Base-by-base conservation (phyloP, 30 jellyfish, hydroid and myxozoan genomes). In the Catostylus mosaicus region DNA sequence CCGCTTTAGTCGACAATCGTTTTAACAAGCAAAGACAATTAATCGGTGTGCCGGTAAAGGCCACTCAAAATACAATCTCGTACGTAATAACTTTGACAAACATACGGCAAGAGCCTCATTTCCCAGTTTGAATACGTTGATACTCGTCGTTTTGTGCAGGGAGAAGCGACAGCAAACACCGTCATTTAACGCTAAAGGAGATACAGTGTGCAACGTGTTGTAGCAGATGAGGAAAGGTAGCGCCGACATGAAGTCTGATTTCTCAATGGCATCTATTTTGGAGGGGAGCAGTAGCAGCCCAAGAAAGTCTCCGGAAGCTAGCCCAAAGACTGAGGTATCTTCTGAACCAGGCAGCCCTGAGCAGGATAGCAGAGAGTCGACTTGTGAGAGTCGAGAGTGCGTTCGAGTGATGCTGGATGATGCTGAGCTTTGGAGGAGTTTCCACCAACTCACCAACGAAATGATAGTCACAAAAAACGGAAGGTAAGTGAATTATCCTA, bases 381-480 rank as follows among this genome's bases (percentile, higher is more conserved):
- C 56, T 16, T 26, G 80, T 29, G 90, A 75, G 54, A 78, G 88
- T 74, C 70, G 78, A 34, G 96, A 80, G 60, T 37, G 84, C 65
- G 88, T 78, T 11, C 61, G 93, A 16, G 98, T 95, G 18, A 40
- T 65, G 73, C 84, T 95, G 0, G 98, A 89, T 12, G 99, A 95
- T 59, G 82, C 79, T 7, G 97, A 82, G 18, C 62, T 95, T 31
- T 95, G 99, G 99, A 73, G 93, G 59, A 90, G 96, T 76, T 95
- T 95, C 59, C 98, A 95, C 46, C 98, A 82, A 34, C 90, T 89
- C 46, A 91, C 97, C 3, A 95, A 95, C 68, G 99, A 95, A 87
- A 95, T 95, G 99, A 95, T 95, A 26, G 99, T 95, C 82, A 95
- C 99, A n/a, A 95, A 90, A 73, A 89, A 89, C 71, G 99, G 99